Evolutionary conservation across 1,140 invertebrate species (phyloP).

Genomic region (Drosophila tristis): DNA sequence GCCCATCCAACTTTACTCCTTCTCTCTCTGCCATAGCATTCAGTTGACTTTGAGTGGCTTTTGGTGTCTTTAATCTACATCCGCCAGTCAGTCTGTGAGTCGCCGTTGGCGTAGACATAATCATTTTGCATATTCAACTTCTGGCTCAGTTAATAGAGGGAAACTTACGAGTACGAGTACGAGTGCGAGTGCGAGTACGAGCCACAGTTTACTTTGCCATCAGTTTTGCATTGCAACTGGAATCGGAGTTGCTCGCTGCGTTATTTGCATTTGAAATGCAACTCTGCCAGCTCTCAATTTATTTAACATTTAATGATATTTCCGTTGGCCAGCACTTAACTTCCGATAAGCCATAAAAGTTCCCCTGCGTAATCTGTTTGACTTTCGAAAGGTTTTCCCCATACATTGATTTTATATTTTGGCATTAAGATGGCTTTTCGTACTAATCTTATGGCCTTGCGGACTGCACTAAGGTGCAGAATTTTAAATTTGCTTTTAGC

Average conservation of each 20-base stretch:
- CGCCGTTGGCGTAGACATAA: conserved; percentile 37
- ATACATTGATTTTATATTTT: conserved; percentile 24
- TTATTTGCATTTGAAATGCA: conserved; percentile 48
- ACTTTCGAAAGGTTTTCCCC: background rate
- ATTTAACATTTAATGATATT: conserved; percentile 18
- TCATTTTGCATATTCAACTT: conserved; percentile 59
- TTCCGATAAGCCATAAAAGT: conserved; percentile 37
- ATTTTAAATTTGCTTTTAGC: too few relatives aligned
- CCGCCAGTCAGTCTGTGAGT: conserved; percentile 8
- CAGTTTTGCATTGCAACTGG: conserved; percentile 33
- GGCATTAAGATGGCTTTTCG: too few relatives aligned
- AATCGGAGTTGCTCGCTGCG: conserved; percentile 40
- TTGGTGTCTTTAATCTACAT: conserved; percentile 70
- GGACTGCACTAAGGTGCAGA: too few relatives aligned
- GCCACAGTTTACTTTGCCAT: conserved; percentile 11
- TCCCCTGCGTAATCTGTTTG: conserved; percentile 8
- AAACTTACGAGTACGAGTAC: conserved; percentile 31
- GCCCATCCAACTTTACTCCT: conserved; percentile 48
- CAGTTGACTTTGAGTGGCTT: conserved; percentile 72
- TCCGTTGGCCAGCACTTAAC: conserved; percentile 17
- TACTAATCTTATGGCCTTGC: background rate
- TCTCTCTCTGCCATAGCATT: conserved; percentile 6
- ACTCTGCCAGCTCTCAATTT: conserved; percentile 11
- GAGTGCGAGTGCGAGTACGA: background rate
- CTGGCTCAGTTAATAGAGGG: conserved; percentile 12